These are phyloP conservation scores for Amblyraja radiata DNA, from an alignment of 2,797 vertebrate species.

Conservation along the genomic window DNA sequence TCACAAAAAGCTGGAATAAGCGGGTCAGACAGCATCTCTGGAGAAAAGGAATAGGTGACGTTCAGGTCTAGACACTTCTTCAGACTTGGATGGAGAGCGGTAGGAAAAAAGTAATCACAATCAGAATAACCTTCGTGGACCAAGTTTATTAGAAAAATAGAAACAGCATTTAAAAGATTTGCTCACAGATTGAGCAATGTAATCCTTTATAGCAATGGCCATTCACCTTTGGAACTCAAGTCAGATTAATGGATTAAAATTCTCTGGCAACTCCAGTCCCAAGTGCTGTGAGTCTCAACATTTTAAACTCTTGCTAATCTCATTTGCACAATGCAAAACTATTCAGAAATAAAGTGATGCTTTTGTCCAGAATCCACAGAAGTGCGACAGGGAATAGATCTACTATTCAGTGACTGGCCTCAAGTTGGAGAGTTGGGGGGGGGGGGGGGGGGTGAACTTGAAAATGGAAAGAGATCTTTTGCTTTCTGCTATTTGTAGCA, in stretches of 20 bases:
- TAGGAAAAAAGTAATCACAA: neutral
- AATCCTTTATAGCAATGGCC: neutral
- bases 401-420: neutral
- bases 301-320: neutral
- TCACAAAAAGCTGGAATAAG: too few species aligned
- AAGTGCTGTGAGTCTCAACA: neutral
- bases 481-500: neutral
- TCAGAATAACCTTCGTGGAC: neutral
- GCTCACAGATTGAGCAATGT: neutral
- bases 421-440: neutral
- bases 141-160: neutral
- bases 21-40: too few species aligned
- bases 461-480: neutral
- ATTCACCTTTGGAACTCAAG: neutral
- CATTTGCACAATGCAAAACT: neutral
- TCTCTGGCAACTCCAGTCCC: neutral
- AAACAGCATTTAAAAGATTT: neutral
- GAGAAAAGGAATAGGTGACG: too few species aligned
- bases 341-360: neutral
- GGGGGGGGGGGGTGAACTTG: neutral
- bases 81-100: neutral
- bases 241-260: constrained; percentile 19
- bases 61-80: too few species aligned
- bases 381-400: neutral
- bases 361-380: neutral